Evolutionary conservation across 2,113 vertebrate genomes (phyloP).

Genomic region (Thalassarche chlororhynchos): DNA sequence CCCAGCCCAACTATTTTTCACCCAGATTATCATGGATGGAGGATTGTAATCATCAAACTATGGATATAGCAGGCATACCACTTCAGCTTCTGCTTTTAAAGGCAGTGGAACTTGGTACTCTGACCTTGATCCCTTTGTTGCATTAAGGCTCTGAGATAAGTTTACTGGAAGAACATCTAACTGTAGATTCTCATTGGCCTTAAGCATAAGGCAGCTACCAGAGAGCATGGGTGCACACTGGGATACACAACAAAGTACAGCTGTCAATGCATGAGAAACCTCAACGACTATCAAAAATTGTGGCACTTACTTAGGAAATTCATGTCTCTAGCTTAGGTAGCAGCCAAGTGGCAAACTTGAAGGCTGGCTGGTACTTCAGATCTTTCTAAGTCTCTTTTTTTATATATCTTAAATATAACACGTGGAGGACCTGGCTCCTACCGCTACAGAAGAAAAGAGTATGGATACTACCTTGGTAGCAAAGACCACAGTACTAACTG

Average conservation of each 20-base stretch:
- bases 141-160: not conserved
- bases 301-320: not conserved
- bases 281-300: not conserved
- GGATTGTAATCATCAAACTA: not conserved
- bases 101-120: not conserved
- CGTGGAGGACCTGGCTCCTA: not conserved
- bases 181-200: not conserved
- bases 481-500: not conserved
- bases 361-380: not conserved
- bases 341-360: not conserved
- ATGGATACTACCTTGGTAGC: not conserved
- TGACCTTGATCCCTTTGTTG: not conserved
- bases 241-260: not conserved
- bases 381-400: not conserved
- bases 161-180: not conserved
- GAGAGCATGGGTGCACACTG: not conserved
- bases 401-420: not conserved
- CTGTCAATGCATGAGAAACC: not conserved
- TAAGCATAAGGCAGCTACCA: not conserved
- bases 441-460: not conserved
- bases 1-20: not conserved
- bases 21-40: not conserved
- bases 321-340: not conserved
- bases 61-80: not conserved
- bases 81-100: not conserved